Evolutionary conservation across 2,113 vertebrate genomes (phyloP).

Genomic region (Pristiophorus japonicus): DNA sequence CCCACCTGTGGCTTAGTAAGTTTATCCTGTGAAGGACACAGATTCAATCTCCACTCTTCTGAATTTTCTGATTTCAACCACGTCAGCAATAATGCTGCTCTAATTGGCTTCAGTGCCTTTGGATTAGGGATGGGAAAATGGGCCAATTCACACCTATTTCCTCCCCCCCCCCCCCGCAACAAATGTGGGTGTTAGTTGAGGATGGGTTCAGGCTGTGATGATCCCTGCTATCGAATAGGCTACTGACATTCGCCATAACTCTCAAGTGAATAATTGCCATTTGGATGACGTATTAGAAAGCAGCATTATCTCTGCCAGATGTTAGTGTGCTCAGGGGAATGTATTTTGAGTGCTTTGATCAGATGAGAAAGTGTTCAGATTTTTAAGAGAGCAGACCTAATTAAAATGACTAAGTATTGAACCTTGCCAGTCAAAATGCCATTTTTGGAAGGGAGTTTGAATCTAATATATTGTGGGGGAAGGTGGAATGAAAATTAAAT

Average conservation of each 20-base stretch:
- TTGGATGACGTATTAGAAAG: background rate
- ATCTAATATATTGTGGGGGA: background rate
- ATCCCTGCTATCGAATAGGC: background rate
- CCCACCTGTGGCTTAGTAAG: background rate
- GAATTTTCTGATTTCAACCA: background rate
- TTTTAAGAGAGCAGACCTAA: background rate
- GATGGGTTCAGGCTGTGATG: too few species aligned
- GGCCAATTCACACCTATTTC: too few species aligned
- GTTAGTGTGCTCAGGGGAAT: background rate
- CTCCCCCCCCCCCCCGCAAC: too few species aligned
- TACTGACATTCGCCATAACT: background rate
- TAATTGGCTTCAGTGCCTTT: too few species aligned
- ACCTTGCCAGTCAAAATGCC: background rate
- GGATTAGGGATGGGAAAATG: background rate
- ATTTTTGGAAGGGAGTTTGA: background rate
- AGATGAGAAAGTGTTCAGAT: background rate
- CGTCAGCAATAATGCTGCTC: background rate
- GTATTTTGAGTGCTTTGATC: background rate
- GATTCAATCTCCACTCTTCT: background rate
- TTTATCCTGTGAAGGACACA: background rate
- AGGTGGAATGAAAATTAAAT: background rate
- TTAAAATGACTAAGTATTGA: background rate
- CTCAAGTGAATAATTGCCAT: background rate
- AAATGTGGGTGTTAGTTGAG: too few species aligned
- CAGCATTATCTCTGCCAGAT: background rate